Conservation (phyloP, 2,113 vertebrate genomes). For the Caretta caretta region DNA sequence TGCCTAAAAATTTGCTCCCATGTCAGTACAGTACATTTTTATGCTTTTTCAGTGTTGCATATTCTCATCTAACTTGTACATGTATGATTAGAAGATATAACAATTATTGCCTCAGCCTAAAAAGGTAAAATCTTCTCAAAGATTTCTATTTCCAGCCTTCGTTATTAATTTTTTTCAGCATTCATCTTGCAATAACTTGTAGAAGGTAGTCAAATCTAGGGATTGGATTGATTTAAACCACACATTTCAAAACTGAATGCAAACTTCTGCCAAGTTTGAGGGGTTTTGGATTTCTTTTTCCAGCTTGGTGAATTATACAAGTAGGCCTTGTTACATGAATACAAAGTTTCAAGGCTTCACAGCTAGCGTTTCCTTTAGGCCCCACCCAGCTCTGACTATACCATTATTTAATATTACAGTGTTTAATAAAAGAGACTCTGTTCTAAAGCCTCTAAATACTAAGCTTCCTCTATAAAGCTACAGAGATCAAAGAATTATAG, state of each 20-base stretch:
- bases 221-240: neutral
- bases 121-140: neutral
- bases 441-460: too few species aligned
- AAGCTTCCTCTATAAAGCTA: too few species aligned
- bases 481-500: too few species aligned
- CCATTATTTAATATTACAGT: too few species aligned
- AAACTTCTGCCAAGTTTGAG: neutral
- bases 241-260: neutral
- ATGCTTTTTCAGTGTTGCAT: neutral
- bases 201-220: neutral
- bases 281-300: neutral
- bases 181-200: neutral
- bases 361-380: neutral
- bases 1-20: neutral
- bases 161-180: neutral
- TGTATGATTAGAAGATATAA: too few species aligned
- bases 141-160: neutral
- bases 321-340: neutral
- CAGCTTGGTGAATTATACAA: neutral
- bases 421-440: too few species aligned
- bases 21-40: neutral
- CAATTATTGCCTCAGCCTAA: too few species aligned
- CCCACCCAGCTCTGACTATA: too few species aligned
- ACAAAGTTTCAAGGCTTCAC: neutral
- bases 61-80: neutral